Percentiles rank a stretch among this genome's conserved stretches.
Evolutionary conservation across 2,113 vertebrate species (phyloP).

Genomic region (Terrapene triunguis): DNA sequence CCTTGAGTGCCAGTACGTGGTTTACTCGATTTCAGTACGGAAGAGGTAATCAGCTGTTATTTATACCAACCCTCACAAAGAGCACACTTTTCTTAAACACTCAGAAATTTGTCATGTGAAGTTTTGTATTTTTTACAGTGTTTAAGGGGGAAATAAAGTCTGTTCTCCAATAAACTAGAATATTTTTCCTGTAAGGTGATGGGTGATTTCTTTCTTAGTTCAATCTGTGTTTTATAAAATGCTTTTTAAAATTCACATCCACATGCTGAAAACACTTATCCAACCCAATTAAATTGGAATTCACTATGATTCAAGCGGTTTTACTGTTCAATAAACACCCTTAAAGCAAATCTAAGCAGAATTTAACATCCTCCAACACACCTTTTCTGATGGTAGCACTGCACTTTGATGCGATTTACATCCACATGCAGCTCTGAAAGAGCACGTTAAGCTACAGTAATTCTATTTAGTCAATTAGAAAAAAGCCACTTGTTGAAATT

Average conservation of each 20-base stretch:
- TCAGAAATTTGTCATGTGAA: neutral
- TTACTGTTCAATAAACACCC: neutral
- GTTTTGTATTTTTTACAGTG: conserved; percentile 23
- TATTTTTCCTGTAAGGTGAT: neutral
- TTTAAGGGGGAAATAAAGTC: neutral
- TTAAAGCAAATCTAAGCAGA: neutral
- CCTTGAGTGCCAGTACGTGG: too few species aligned
- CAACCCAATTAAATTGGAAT: neutral
- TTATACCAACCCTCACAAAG: neutral
- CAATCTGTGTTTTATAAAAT: neutral
- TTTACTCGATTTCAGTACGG: neutral
- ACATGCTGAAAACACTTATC: neutral
- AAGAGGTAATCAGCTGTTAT: neutral
- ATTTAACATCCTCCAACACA: neutral
- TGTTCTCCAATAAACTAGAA: conserved; percentile 55
- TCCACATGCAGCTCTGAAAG: neutral
- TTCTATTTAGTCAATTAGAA: neutral
- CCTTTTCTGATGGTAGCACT: neutral
- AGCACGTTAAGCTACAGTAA: neutral
- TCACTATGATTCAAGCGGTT: neutral
- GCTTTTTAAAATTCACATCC: neutral
- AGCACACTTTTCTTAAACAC: neutral
- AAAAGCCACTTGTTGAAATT: conserved; percentile 40
- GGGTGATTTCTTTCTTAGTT: neutral
- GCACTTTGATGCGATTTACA: neutral